These are phyloP conservation scores for Enteromius paludinosus DNA, from an alignment of 2,797 vertebrate species.

Conservation along the genomic window DNA sequence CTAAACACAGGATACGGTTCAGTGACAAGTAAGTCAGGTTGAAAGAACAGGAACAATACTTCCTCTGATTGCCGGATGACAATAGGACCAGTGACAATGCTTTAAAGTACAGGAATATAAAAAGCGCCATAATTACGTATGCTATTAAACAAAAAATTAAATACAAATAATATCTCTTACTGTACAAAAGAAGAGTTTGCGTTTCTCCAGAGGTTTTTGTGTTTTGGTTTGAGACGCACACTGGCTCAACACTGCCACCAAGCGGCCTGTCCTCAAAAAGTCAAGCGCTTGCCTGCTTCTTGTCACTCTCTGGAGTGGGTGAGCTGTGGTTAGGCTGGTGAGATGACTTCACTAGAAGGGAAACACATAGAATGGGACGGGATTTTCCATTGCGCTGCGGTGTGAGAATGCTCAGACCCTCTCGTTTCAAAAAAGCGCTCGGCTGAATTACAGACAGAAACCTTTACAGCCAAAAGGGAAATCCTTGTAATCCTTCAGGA, in stretches of 20 bases:
- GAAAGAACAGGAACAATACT: slow-evolving; percentile 68
- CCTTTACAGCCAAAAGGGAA: slow-evolving; percentile 11
- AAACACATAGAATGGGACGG: slow-evolving; percentile 63
- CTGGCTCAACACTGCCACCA: slow-evolving; percentile 82
- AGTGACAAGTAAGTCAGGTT: slow-evolving; percentile 71
- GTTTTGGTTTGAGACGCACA: background rate
- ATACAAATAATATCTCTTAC: background rate
- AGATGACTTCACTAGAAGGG: slow-evolving; percentile 73
- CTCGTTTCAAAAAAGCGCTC: slow-evolving; percentile 54
- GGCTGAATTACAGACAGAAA: slow-evolving; percentile 34
- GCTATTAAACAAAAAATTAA: background rate
- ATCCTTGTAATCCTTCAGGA: background rate
- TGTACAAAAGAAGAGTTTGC: slow-evolving; percentile 2
- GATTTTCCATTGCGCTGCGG: slow-evolving; percentile 74
- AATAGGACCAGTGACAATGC: slow-evolving; percentile 41
- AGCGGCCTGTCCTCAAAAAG: slow-evolving; percentile 64
- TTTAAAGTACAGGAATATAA: background rate
- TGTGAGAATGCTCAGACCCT: slow-evolving; percentile 56
- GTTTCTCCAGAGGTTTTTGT: slow-evolving; percentile 20
- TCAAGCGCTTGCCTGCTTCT: background rate
- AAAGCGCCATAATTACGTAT: background rate
- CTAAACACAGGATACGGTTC: slow-evolving; percentile 64
- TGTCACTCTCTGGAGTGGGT: slow-evolving; percentile 18
- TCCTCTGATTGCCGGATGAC: slow-evolving; percentile 65
- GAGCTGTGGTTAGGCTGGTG: slow-evolving; percentile 68